phyloP scores from a whole-genome alignment of 1,140 invertebrate genomes.

The Eueides isabella region DNA sequence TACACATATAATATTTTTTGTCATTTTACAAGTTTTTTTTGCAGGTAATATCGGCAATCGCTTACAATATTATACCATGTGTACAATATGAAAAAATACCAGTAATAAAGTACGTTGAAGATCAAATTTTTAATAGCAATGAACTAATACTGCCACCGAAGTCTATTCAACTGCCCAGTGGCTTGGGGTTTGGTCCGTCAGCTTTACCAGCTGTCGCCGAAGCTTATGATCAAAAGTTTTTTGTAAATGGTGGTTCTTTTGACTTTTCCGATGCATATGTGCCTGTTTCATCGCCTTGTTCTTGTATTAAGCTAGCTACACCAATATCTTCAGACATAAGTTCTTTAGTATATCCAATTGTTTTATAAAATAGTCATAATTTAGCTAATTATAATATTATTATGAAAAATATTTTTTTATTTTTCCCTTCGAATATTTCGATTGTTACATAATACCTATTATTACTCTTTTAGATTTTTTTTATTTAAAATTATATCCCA shows the following conservation, averaged over 20 bases:
- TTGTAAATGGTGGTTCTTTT: not conserved
- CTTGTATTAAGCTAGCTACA: slow-evolving; percentile 24
- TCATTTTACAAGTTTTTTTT: not conserved
- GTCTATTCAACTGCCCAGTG: slow-evolving; percentile 23
- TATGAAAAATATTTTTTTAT: not conserved
- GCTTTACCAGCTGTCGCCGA: slow-evolving; percentile 26
- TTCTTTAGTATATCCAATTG: slow-evolving; percentile 23
- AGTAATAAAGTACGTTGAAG: slow-evolving; percentile 12
- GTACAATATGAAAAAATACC: not conserved
- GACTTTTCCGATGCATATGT: slow-evolving; percentile 27
- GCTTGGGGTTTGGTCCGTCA: slow-evolving; percentile 23
- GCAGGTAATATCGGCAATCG: not conserved
- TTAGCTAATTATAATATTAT: not conserved
- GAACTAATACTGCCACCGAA: slow-evolving; percentile 24
- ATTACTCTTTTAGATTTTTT: too few relatives aligned
- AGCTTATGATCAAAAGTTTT: slow-evolving; percentile 27
- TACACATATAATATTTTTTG: too few relatives aligned
- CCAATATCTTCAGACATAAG: slow-evolving; percentile 24
- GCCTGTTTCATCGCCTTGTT: slow-evolving; percentile 23
- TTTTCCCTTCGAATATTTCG: too few relatives aligned
- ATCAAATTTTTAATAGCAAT: not conserved
- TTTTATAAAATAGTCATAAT: not conserved
- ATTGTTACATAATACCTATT: too few relatives aligned
- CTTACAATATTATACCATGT: not conserved
- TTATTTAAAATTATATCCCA: too few relatives aligned